These are phyloP conservation scores for Nanorana parkeri DNA, from an alignment of 2,113 vertebrate species.

Conservation along the genomic window DNA sequence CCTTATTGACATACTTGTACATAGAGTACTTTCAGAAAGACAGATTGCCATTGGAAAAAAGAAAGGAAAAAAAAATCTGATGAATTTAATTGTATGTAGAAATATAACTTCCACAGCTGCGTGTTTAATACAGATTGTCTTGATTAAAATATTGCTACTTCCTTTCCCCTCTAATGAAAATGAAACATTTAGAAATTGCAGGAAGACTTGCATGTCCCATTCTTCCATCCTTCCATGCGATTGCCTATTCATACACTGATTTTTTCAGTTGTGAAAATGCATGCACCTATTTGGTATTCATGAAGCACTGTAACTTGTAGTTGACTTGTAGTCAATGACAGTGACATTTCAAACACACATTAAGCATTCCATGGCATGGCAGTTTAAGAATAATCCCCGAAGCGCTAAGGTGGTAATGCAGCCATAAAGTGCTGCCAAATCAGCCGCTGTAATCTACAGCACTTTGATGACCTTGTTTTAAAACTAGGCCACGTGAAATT, in stretches of 20 bases:
- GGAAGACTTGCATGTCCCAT: too few relatives aligned
- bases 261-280: neutral
- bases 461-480: slow-evolving; percentile 38
- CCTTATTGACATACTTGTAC: too few relatives aligned
- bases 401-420: neutral
- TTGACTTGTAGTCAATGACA: slow-evolving; percentile 32
- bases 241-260: neutral
- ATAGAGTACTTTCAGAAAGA: too few relatives aligned
- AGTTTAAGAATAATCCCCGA: slow-evolving; percentile 6
- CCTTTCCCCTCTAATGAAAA: too few relatives aligned
- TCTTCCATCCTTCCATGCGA: neutral
- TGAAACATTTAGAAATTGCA: too few relatives aligned
- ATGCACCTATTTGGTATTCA: neutral
- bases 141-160: too few relatives aligned
- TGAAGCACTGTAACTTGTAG: neutral
- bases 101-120: too few relatives aligned
- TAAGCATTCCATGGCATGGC: neutral
- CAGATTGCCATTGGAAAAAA: too few relatives aligned
- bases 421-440: slow-evolving; percentile 24
- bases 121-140: too few relatives aligned
- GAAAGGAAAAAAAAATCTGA: too few relatives aligned
- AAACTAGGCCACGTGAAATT: slow-evolving; percentile 34
- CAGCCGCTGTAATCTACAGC: neutral
- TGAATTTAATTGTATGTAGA: too few relatives aligned
- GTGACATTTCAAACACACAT: slow-evolving; percentile 36